These are phyloP conservation scores for Bovichtus variegatus DNA, from an alignment of 2,797 vertebrate species.

Conservation along the genomic window DNA sequence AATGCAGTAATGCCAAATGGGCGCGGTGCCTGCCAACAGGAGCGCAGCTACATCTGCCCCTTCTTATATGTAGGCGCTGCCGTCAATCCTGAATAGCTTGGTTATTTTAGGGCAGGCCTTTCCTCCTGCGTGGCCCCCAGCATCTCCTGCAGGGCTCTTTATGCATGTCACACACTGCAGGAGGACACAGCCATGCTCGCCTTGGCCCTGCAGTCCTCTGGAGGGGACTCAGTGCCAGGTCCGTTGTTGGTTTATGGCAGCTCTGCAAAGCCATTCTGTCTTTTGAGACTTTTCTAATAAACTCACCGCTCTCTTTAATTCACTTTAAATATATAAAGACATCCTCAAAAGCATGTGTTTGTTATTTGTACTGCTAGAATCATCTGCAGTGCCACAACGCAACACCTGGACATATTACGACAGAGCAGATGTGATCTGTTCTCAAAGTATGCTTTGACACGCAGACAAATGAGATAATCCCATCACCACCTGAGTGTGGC, in stretches of 20 bases:
- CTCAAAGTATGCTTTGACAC: background rate
- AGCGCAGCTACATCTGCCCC: conserved; percentile 23
- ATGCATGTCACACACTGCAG: conserved; percentile 42
- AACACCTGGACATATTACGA: conserved; percentile 11
- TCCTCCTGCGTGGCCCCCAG: conserved; percentile 13
- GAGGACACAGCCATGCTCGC: conserved; percentile 8
- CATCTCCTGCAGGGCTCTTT: conserved; percentile 30
- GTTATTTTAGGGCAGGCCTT: conserved; percentile 55
- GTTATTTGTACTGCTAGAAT: background rate
- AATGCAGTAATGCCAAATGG: conserved; percentile 54
- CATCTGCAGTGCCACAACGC: background rate
- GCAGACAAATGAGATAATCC: conserved; percentile 41
- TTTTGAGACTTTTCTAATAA: conserved; percentile 16
- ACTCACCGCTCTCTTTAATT: conserved; percentile 25
- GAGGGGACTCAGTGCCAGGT: background rate
- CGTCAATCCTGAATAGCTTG: conserved; percentile 19
- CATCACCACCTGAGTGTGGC: conserved; percentile 53
- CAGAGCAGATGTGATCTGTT: conserved; percentile 20
- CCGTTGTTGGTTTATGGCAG: conserved; percentile 3
- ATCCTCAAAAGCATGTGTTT: conserved; percentile 19
- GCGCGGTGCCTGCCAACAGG: conserved; percentile 38
- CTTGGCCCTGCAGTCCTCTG: conserved; percentile 30
- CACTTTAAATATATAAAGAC: conserved; percentile 20
- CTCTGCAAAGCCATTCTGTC: conserved; percentile 26
- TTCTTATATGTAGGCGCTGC: conserved; percentile 38